These are phyloP conservation scores for Pammene aurita DNA, from an alignment of 2,888 invertebrate genomes.

Conservation along the genomic window DNA sequence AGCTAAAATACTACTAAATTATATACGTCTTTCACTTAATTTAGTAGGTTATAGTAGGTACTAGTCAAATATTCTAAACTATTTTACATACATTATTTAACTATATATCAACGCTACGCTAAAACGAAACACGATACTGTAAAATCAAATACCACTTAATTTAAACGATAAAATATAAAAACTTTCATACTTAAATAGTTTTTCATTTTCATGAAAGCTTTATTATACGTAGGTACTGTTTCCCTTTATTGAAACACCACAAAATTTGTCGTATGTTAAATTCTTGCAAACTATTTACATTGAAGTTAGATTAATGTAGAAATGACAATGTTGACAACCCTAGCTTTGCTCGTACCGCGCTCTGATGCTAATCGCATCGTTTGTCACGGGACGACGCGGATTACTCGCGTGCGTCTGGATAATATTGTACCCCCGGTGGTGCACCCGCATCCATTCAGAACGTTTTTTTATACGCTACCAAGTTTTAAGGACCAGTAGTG, in stretches of 20 bases:
- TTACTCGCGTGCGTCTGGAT: slow-evolving; percentile 48
- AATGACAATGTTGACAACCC: slow-evolving; percentile 38
- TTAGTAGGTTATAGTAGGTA: too few species aligned
- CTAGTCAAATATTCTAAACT: too few species aligned
- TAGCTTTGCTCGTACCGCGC: slow-evolving; percentile 36
- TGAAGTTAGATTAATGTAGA: not conserved
- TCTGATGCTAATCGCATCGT: slow-evolving; percentile 56
- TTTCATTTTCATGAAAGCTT: too few species aligned
- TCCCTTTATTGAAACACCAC: not conserved
- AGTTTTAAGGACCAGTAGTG: too few species aligned
- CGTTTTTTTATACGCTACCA: not conserved
- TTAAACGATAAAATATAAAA: too few species aligned
- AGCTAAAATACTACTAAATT: not conserved
- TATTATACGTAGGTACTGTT: not conserved
- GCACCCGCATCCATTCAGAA: slow-evolving; percentile 21
- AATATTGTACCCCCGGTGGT: slow-evolving; percentile 40
- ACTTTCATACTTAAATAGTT: too few species aligned
- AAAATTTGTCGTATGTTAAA: not conserved
- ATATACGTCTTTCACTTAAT: too few species aligned
- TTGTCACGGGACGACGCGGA: slow-evolving; percentile 51
- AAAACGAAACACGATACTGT: too few species aligned
- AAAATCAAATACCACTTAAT: too few species aligned
- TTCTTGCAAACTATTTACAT: too few species aligned
- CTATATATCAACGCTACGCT: too few species aligned
- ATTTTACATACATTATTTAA: too few species aligned